A percentile compares a stretch with the other conserved stretches of the same genome.
Evolutionary conservation across 2,888 invertebrate genomes (phyloP).

Genomic region (Melinaea menophilus): DNA sequence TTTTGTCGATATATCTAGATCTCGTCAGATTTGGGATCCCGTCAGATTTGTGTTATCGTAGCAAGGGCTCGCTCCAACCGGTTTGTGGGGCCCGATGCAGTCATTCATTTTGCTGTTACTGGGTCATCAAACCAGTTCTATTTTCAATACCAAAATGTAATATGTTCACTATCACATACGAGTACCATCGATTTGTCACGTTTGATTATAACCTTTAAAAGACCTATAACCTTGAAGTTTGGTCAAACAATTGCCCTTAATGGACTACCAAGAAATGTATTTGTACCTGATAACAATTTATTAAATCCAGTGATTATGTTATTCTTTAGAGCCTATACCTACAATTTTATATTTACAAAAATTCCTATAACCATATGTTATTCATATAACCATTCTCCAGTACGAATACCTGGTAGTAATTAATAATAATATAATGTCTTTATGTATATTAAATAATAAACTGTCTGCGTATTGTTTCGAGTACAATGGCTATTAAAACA

Average conservation of each 20-base stretch:
- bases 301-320: too few relatives aligned
- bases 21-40: neutral
- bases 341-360: too few relatives aligned
- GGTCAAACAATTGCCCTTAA: too few relatives aligned
- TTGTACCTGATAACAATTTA: too few relatives aligned
- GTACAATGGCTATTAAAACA: slow-evolving; percentile 37
- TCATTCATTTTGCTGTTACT: neutral
- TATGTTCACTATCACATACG: neutral
- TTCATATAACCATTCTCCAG: too few relatives aligned
- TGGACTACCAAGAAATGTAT: too few relatives aligned
- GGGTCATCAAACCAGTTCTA: slow-evolving; percentile 3
- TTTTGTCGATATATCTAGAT: neutral
- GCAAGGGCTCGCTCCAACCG: neutral
- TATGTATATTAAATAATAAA: slow-evolving; percentile 9
- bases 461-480: slow-evolving; percentile 33
- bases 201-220: too few relatives aligned
- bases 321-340: too few relatives aligned
- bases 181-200: neutral
- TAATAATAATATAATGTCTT: neutral
- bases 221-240: too few relatives aligned
- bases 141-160: neutral
- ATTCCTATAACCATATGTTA: too few relatives aligned
- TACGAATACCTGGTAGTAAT: neutral
- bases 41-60: neutral
- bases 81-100: slow-evolving; percentile 1